Evolutionary conservation across 1,140 invertebrate species (phyloP), one percentile per base, ranked within the genome.

Genomic region (Penaeus japonicus): DNA sequence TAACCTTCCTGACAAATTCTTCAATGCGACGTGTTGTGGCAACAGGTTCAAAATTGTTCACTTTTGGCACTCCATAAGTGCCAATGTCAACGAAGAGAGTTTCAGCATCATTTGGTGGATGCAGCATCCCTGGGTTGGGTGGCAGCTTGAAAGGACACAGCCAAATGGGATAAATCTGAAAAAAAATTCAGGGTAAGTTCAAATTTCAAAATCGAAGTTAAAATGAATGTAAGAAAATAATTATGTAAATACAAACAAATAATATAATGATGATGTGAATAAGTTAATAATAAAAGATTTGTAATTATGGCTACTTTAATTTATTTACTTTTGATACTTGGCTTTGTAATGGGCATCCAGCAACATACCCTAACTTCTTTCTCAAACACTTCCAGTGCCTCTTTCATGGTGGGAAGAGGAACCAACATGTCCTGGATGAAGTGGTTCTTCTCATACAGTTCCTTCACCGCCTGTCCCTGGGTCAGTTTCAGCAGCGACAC

Each of bases 401-500:
- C 92, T 90, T 94, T 93, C 15, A 97, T 91, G 2, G 92, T 92
- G 22, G 93, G 92, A 27, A 96, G 92, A 0, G 96, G 96, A 4
- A 97, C 93, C 75, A 97, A 93, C 95, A 97, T 96, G 91, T 97
- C 96, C 70, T 91, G 2, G 96, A 96, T 91, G 96, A 96, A 91
- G 94, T 97, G 96, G 84, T 95, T 94, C 85, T 95, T 94, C 91
- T 97, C 96, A 91, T 97, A 97, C 78, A 97, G 92, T 90, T 95
- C 94, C 90, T 95, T 95, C 0, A 96, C 94, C 1, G 95, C 94
- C 85, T 95, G 93, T 0, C 95, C 95, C 92, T 97, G 96, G 2
- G 96, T 97, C 55, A 97, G 92, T 92, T 97, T 97, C 75, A 97
- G 92, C 10, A 97, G 93, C 0, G 96, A 96, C 15, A 97, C 95